phyloP scores from a whole-genome alignment of 2,797 vertebrate genomes.

The Platalea minor region DNA sequence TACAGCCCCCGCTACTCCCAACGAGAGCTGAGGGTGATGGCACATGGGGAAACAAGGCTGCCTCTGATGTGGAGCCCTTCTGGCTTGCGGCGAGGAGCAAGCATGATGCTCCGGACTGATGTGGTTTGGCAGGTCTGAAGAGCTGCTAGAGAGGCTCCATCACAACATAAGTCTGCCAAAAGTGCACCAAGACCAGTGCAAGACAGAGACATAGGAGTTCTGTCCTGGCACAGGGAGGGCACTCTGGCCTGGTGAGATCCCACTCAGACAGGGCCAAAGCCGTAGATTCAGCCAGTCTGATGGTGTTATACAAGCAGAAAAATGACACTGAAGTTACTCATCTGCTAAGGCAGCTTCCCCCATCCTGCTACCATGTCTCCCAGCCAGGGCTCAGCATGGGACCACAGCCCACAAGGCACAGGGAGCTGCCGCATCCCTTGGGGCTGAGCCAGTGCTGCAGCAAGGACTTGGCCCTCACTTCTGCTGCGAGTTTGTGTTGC shows the following conservation, averaged over 20 bases:
- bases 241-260: neutral
- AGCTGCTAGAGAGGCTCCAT: neutral
- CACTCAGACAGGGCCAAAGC: neutral
- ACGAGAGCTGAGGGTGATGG: neutral
- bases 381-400: neutral
- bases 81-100: neutral
- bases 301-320: neutral
- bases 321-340: neutral
- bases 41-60: neutral
- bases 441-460: neutral
- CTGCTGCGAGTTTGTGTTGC: neutral
- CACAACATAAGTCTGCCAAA: rapidly evolving
- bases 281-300: neutral
- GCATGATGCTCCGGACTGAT: neutral
- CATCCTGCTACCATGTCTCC: neutral
- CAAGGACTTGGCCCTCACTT: neutral
- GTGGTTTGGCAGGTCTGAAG: neutral
- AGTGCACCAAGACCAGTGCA: neutral
- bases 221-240: neutral
- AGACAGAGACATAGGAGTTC: neutral
- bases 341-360: neutral
- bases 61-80: neutral
- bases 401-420: neutral
- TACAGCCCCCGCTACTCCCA: neutral
- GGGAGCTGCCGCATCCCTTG: neutral